Conservation (phyloP, 2,797 vertebrate species). For the Esox masquinongy region DNA sequence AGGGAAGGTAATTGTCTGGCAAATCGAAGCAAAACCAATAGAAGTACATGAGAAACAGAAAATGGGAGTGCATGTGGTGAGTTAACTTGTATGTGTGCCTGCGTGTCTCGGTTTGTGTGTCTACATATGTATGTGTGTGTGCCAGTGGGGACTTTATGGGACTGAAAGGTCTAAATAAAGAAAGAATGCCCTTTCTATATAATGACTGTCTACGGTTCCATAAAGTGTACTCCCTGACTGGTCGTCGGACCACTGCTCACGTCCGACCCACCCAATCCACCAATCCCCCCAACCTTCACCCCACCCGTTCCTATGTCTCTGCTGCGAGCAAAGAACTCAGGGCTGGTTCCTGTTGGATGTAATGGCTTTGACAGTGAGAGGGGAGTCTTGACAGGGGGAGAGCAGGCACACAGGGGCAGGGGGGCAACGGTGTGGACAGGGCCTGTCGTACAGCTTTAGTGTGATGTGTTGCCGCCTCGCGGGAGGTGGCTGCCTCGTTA, state of each 20-base stretch:
- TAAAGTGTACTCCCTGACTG: not conserved
- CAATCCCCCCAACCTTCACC: constrained; percentile 1
- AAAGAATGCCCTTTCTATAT: constrained; percentile 15
- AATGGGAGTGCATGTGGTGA: constrained; percentile 5
- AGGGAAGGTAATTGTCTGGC: not conserved
- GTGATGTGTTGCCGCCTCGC: constrained; percentile 35
- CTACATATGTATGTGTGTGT: not conserved
- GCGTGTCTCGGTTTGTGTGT: not conserved
- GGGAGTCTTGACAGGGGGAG: constrained; percentile 7
- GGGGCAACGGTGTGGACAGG: not conserved
- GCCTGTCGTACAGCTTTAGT: constrained; percentile 38
- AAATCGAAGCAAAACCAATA: not conserved
- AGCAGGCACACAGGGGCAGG: constrained; percentile 14
- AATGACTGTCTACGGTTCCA: not conserved
- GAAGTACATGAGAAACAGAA: not conserved
- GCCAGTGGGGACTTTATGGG: not conserved
- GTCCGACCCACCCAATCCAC: not conserved
- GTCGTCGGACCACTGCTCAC: not conserved
- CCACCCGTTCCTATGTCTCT: not conserved
- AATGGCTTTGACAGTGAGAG: constrained; percentile 14
- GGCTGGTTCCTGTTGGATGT: not conserved
- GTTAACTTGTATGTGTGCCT: not conserved
- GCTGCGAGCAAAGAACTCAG: not conserved
- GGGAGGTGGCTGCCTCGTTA: constrained; percentile 18
- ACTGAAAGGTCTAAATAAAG: constrained; percentile 26